Percentiles rank a stretch among this genome's conserved stretches.
Conservation (phyloP, 2,797 vertebrate species). For the Ptychadena robeensis region DNA sequence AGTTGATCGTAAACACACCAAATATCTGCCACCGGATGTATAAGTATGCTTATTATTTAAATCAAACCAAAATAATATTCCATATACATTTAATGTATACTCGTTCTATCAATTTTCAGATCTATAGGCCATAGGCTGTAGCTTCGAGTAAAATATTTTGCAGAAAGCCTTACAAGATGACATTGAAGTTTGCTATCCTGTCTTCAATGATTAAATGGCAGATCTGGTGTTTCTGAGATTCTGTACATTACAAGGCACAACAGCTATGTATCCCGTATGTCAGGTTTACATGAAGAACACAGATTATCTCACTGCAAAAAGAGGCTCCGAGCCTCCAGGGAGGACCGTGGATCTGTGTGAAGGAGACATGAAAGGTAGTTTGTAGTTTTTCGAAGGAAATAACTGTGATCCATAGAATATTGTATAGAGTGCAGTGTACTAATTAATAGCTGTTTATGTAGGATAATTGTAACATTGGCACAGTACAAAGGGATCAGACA, state of each 20-base stretch:
- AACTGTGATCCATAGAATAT: conserved; percentile 15
- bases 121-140: too few species aligned
- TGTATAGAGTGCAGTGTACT: not conserved
- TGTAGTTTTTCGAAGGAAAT: not conserved
- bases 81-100: too few species aligned
- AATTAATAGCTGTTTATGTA: not conserved
- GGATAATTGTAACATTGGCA: not conserved
- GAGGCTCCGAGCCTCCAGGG: not conserved
- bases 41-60: too few species aligned
- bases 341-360: not conserved
- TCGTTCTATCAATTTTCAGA: too few species aligned
- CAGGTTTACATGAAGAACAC: not conserved
- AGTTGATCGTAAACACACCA: too few species aligned
- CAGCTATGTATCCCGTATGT: not conserved
- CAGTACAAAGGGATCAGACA: not conserved
- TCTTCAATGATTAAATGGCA: not conserved
- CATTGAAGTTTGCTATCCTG: too few species aligned
- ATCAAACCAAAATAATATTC: too few species aligned
- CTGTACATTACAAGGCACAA: not conserved
- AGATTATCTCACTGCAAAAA: not conserved
- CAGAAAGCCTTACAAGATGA: too few species aligned
- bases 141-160: too few species aligned
- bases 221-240: not conserved
- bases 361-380: not conserved
- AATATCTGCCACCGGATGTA: too few species aligned